These are phyloP conservation scores for Melipona beecheii DNA, from an alignment of 2,888 invertebrate species.

Conservation along the genomic window DNA sequence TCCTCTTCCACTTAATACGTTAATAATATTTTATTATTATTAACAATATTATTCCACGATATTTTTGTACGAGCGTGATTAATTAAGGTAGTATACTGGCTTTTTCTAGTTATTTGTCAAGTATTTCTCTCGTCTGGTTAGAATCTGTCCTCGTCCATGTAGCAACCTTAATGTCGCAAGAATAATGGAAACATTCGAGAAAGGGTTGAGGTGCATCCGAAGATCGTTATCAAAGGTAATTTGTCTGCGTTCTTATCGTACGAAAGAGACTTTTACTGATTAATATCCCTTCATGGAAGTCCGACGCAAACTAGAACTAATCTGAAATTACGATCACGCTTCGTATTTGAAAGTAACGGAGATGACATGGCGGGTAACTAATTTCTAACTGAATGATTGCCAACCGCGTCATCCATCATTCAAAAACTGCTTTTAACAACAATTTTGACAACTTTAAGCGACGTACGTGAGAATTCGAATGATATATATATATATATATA, in stretches of 20 bases:
- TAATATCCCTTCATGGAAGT: conserved; percentile 20
- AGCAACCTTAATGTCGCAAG: neutral
- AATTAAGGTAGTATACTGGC: too few relatives aligned
- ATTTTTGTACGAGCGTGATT: too few relatives aligned
- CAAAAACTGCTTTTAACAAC: conserved; percentile 47
- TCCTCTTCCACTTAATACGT: neutral
- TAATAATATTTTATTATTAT: too few relatives aligned
- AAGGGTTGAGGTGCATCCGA: conserved; percentile 2
- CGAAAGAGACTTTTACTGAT: conserved; percentile 15
- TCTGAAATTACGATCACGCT: conserved; percentile 42
- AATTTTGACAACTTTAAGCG: conserved; percentile 20
- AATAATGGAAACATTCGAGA: conserved; percentile 28
- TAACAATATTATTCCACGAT: too few relatives aligned
- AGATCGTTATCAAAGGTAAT: conserved; percentile 38
- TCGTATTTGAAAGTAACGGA: conserved; percentile 36
- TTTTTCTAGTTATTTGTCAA: neutral
- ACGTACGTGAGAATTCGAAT: conserved; percentile 38
- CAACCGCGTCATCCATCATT: conserved; percentile 52
- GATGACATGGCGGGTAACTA: conserved; percentile 24
- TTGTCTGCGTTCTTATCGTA: conserved; percentile 35
- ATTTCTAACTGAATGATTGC: conserved; percentile 61
- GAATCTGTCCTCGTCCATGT: neutral
- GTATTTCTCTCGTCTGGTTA: neutral
- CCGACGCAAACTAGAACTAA: conserved; percentile 13
- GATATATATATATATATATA: too few relatives aligned